These are phyloP conservation scores for Engystomops pustulosus DNA, from an alignment of 2,113 vertebrate genomes.

Conservation along the genomic window DNA sequence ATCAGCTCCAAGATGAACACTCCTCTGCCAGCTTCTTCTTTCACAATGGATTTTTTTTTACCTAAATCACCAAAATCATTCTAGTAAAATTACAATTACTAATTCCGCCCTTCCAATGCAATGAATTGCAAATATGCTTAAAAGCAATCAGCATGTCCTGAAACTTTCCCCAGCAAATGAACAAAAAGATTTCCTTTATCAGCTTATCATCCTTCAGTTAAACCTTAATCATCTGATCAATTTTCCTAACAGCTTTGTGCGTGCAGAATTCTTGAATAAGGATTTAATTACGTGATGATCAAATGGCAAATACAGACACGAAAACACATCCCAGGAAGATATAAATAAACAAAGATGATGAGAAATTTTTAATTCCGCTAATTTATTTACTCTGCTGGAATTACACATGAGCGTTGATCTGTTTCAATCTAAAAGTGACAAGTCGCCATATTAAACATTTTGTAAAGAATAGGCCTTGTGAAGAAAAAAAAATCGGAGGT, in stretches of 20 bases:
- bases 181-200: constrained; percentile 58
- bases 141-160: constrained; percentile 36
- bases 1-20: constrained; percentile 9
- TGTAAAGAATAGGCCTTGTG: background rate
- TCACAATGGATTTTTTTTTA: constrained; percentile 8
- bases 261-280: constrained; percentile 32
- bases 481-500: too few species aligned
- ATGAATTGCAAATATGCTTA: constrained; percentile 32
- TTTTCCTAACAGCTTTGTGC: constrained; percentile 28
- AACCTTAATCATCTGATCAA: constrained; percentile 53
- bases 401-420: constrained; percentile 1
- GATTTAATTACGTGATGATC: constrained; percentile 36
- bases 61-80: constrained; percentile 9
- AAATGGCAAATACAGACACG: constrained; percentile 33
- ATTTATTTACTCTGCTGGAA: constrained; percentile 34
- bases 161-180: constrained; percentile 49
- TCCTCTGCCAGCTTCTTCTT: background rate
- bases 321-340: constrained; percentile 32
- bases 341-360: constrained; percentile 39
- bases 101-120: constrained; percentile 1
- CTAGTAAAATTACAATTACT: constrained; percentile 31
- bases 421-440: background rate
- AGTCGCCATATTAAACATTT: constrained; percentile 14
- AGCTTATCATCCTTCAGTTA: constrained; percentile 52
- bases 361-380: constrained; percentile 42